Percentiles rank a stretch among this genome's conserved stretches.
These are phyloP conservation scores for Anas bernieri DNA, from an alignment of 2,797 vertebrate genomes.

Conservation along the genomic window DNA sequence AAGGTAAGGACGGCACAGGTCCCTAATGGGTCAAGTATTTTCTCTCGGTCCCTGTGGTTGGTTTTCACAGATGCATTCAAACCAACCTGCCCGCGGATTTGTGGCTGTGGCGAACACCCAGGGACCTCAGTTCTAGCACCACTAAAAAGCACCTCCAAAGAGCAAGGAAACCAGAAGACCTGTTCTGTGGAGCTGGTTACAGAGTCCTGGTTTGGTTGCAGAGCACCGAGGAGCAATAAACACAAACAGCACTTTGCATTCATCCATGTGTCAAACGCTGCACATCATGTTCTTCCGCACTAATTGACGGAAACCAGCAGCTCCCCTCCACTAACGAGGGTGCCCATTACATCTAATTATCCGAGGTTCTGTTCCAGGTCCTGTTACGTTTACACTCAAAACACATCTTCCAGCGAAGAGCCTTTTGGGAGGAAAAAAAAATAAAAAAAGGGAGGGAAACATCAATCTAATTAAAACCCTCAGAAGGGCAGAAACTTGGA, in stretches of 20 bases:
- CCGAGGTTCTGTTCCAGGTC: slow-evolving; percentile 26
- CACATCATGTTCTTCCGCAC: not conserved
- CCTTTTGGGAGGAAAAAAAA: not conserved
- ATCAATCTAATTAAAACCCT: not conserved
- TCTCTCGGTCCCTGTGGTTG: not conserved
- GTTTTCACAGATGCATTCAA: not conserved
- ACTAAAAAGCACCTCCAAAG: slow-evolving; percentile 45
- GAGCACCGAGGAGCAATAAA: slow-evolving; percentile 38
- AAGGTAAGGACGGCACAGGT: not conserved
- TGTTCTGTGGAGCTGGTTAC: not conserved
- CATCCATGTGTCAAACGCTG: not conserved
- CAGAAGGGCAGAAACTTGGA: not conserved
- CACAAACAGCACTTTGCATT: slow-evolving; percentile 10
- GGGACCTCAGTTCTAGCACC: slow-evolving; percentile 56
- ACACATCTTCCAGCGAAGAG: not conserved
- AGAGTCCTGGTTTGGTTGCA: not conserved
- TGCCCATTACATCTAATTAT: not conserved
- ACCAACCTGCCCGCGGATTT: not conserved
- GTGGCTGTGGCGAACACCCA: not conserved
- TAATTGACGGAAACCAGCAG: slow-evolving; percentile 43
- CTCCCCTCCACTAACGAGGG: slow-evolving; percentile 12
- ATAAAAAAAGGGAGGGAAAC: not conserved
- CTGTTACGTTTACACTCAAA: not conserved
- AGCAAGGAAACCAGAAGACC: not conserved
- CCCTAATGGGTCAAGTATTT: slow-evolving; percentile 36